Base-by-base conservation (phyloP, 1,140 invertebrate species). In the Periplaneta americana region DNA sequence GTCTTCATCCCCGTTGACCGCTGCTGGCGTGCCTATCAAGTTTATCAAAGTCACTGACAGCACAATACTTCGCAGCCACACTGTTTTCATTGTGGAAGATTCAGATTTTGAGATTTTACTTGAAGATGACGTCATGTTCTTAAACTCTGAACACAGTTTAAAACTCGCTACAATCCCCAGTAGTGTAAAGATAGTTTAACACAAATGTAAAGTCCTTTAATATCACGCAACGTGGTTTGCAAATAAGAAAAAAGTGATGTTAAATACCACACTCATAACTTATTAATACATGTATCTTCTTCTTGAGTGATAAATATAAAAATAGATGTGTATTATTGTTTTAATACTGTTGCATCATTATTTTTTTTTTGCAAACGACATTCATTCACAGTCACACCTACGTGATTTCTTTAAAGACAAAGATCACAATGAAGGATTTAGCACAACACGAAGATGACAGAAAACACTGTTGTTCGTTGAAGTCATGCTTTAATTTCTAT, bases 1-100 rank as follows among this genome's bases (percentile, higher is more conserved):
- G 79, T 87, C 84, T 66, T 85, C 85, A 31, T 34, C 76, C 0
- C 36, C 34, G 8, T 28, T 34, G n/a, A 74, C 81, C 1, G n/a
- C 34, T 33, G 34, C 35, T 34, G 74, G 15, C 9, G n/a, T 3
- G 15, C 31, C 18, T 18, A 81, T 15, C 34, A 75, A 9, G 18
- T 9, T 34, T 10, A 34, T n/a, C 6, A 66, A 11, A 22, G 34
- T 37, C 37, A 74, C 10, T 34, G n/a, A 10, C 11, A 75, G 11
- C 35, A 81, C 74, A 22, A 48, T n/a, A 36, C 77, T n/a, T n/a
- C 48, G 48, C 11, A 66, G 4, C 48, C 48, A 66, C 4, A 11
- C n/a, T 66, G 48, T 28, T 28, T 28, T 28, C n/a, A 28, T 66
- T 66, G 1, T 11, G 22, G 22, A n/a, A 1, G n/a, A 66, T 66